Base-by-base conservation (phyloP, 2,797 vertebrate species). In the Anableps anableps region DNA sequence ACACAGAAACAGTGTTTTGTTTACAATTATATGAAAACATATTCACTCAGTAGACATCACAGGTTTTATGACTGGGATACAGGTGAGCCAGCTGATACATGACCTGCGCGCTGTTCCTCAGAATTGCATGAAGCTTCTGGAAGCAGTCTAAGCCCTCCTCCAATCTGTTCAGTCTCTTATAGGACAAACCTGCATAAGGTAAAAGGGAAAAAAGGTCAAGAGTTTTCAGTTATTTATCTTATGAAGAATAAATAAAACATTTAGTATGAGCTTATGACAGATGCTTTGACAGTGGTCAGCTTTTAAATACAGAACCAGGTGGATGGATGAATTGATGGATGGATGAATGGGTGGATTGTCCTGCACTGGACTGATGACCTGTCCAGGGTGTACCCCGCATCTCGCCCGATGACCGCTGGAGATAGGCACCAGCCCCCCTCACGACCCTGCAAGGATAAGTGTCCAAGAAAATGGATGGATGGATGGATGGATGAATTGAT, bases 121-220 rank as follows among this genome's bases (percentile, higher is more conserved):
- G 96, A 84, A 99, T 99, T 83, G 97, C 96, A 2, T 99, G 97
- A 53, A 99, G 97, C 91, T 99, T 99, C 91, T 97, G 94, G 88
- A 99, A 99, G 93, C 96, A 98, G 92, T 99, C 97, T 88, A 99
- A 95, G 64, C 97, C 96, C 80, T 98, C 97, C n/a, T 98, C 96
- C 80, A 97, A 94, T 11, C 96, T 96, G 72, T 95, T 97, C 84
- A 98, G 94, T 77, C 93, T 97, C 95, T 98, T 98, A 88, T 98
- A 97, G 0, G 96, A 95, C 81, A 99, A 94, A 90, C 98, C 99
- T 99, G 87, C 11, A 31, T n/a, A 60, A 88, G 74, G 0, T 64
- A 73, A 45, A 53, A 7, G 3, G 34, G 17, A 3, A 31, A 70
- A 62, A 68, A 51, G n/a, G 50, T 66, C 4, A 38, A 1, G 13